Evolutionary conservation across 1,140 invertebrate genomes (phyloP), one percentile per base, ranked within the genome.

Genomic region (Dendroctonus ponderosae): DNA sequence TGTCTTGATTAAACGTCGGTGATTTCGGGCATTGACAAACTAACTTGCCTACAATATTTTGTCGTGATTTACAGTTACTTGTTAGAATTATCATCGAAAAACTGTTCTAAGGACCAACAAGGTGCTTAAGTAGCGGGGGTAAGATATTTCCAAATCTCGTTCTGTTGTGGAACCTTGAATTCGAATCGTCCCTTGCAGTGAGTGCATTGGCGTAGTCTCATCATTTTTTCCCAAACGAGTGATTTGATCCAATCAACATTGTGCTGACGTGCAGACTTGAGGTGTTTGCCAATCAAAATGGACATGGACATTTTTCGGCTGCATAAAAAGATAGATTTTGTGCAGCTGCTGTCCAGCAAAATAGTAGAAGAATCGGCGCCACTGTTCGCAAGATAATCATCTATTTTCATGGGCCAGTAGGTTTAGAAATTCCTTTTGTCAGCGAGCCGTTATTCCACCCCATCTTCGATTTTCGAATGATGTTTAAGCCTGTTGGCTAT

Each of bases 121-220:
- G 57, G 57, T 46, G 49, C 49, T 60, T 60, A 60, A 60, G 40
- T 60, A 60, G 43, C 57, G 46, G 57, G 56, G 57, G 57, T 60
- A 60, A 60, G 57, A 60, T 60, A 60, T 60, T 48, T 44, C 49
- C 49, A 46, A 60, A 60, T 60, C 57, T 60, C 57, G 57, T 49
- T 60, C 26, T 60, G 43, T 60, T 49, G 37, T 26, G 26, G 57
- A n/a, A n/a, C 43, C 57, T 60, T 60, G 57, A 60, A 60, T 48
- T 37, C 57, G 46, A 46, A 60, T 60, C n/a, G 57, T 26, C 57
- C 49, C 46, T 60, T 58, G 40, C 43, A 38, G 39, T 6, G 6
- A 38, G 39, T 6, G 6, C 57, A 60, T 11, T 48, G 57, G 57
- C 41, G 57, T 46, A 58, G 9, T 11, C 12, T 6, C 5, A 42